Percentiles rank a stretch among this genome's conserved stretches.
Evolutionary conservation across 2,888 invertebrate species (phyloP).

Genomic region (Netelia inedita): DNA sequence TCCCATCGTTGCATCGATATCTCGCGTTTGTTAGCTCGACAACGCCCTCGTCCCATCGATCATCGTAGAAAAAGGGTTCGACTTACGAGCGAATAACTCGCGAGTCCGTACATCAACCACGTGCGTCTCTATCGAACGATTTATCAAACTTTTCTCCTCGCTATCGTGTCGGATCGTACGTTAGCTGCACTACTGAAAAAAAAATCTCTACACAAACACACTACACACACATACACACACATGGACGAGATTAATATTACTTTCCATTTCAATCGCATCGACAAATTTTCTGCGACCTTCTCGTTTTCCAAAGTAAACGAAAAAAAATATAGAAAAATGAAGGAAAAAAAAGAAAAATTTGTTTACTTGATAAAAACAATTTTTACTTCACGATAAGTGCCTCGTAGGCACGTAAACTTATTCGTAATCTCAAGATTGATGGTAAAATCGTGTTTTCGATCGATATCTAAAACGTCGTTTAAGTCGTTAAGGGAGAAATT

Average conservation of each 20-base stretch:
- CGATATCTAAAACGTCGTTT: too few species aligned
- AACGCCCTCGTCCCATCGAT: constrained; percentile 62
- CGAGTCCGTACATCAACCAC: constrained; percentile 21
- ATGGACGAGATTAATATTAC: neutral
- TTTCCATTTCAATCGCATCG: neutral
- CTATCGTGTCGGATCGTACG: neutral
- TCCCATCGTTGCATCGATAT: constrained; percentile 26
- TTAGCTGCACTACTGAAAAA: neutral
- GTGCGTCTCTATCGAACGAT: constrained; percentile 46
- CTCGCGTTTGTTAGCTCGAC: constrained; percentile 37
- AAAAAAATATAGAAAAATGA: neutral
- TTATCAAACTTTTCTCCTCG: neutral
- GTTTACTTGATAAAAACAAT: neutral
- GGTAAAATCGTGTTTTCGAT: too few species aligned
- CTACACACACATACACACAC: neutral
- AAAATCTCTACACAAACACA: neutral
- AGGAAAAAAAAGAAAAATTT: neutral
- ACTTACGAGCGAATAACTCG: constrained; percentile 37
- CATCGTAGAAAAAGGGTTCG: constrained; percentile 35
- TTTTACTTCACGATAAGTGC: too few species aligned
- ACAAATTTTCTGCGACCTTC: neutral
- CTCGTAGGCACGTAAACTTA: too few species aligned
- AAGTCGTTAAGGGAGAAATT: too few species aligned
- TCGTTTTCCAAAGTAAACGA: neutral
- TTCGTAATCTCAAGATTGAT: too few species aligned